Evolutionary conservation across 2,113 vertebrate species (phyloP), one percentile per base, ranked within the genome.

Genomic region (Syrrhaptes paradoxus): DNA sequence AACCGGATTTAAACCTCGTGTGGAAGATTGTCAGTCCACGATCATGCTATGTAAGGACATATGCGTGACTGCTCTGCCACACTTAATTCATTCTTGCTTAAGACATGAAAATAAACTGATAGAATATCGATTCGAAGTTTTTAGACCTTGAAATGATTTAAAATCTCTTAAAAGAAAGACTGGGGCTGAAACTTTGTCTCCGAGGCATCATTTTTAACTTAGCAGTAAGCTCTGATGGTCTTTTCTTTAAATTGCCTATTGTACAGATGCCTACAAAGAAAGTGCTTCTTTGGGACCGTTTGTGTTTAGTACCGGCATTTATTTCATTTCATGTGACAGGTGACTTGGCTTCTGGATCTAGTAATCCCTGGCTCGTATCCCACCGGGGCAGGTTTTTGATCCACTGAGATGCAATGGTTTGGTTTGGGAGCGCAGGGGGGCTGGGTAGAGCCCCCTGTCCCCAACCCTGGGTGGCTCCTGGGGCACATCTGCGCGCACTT

Each of bases 201-300:
- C 4, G 0, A 93, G 95, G 92, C 92, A 82, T 85, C 73, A 25
- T 93, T 96, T 96, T 87, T 84, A 95, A 84, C 86, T 89, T 86
- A 68, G 70, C 52, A 58, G 80, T 76, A 73, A 90, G 74, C 70
- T 93, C 71, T 90, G 68, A 90, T 94, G 72, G 92, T 93, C 82
- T 92, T 95, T 82, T 71, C 91, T 89, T 78, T 92, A 95, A 94
- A 95, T 95, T 95, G 85, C 95, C 80, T 94, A 13, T 92, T 93
- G 93, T 90, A 89, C 73, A 68, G 85, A 85, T 52, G 70, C 73
- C 90, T 81, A 57, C 86, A 19, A 89, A 94, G 92, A 81, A 94
- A 95, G 80, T 79, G 92, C 80, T 95, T 94, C 92, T 51, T 67
- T 11, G 96, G 93, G 90, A 93, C 95, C 82, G 70, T 90, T 92